Conservation (phyloP, 2,113 vertebrate genomes). For the Aegotheles bennettii region DNA sequence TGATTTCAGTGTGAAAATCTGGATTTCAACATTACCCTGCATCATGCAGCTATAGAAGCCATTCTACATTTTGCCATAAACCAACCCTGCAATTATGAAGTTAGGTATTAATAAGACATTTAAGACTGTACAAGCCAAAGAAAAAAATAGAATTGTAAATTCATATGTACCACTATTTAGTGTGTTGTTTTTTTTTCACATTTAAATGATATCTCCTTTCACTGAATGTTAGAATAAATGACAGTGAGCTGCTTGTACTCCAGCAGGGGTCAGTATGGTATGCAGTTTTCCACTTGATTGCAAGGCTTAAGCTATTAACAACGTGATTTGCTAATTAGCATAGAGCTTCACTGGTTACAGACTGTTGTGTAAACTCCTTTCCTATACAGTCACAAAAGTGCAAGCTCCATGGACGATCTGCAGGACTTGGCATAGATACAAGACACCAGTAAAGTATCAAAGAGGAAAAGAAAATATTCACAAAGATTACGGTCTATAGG, state of each 20-base stretch:
- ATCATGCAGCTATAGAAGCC: not conserved
- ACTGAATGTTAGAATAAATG: not conserved
- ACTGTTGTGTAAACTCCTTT: not conserved
- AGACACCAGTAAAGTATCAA: not conserved
- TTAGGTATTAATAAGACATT: not conserved
- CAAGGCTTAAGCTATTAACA: not conserved
- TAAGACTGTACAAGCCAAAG: not conserved
- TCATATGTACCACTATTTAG: not conserved
- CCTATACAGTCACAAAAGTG: not conserved
- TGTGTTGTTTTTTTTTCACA: not conserved
- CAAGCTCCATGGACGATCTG: not conserved
- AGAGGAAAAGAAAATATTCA: not conserved
- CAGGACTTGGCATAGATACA: not conserved
- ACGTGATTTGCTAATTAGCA: conserved; percentile 14
- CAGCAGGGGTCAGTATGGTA: conserved; percentile 44
- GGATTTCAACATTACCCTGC: not conserved
- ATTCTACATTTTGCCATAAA: not conserved
- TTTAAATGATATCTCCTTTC: not conserved
- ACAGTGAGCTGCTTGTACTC: not conserved
- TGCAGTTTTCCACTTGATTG: not conserved
- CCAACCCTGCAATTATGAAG: not conserved
- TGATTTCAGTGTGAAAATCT: not conserved
- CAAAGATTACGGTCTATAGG: not conserved
- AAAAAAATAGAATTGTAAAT: not conserved
- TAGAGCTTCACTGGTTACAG: not conserved